Percentiles rank a stretch among this genome's conserved stretches.
Evolutionary conservation across 35 echinoderm and acorn worm species (phyloP).

Genomic region (Anneissia japonica): DNA sequence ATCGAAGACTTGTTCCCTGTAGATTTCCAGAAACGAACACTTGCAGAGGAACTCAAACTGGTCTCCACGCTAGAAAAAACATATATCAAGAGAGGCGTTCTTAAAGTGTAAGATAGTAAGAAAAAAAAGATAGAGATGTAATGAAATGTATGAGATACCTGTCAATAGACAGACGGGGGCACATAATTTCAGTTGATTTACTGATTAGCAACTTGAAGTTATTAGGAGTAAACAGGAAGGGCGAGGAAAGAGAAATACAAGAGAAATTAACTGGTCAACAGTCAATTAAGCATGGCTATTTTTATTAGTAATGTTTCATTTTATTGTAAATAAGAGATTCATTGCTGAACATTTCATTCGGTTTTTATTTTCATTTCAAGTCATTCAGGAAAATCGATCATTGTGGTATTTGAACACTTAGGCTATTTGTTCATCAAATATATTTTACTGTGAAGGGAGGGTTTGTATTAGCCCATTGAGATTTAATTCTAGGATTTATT

Average conservation of each 20-base stretch:
- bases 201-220: too few relatives aligned
- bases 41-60: constrained; percentile 70
- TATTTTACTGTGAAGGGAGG: background rate
- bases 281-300: too few relatives aligned
- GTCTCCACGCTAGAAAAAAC: constrained; percentile 79
- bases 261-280: too few relatives aligned
- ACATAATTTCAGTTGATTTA: too few relatives aligned
- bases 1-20: constrained; percentile 86
- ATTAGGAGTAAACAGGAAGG: too few relatives aligned
- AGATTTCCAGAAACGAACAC: constrained; percentile 92
- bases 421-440: background rate
- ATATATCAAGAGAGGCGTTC: too few relatives aligned
- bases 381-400: background rate
- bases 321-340: background rate
- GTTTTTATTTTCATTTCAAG: background rate
- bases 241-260: too few relatives aligned
- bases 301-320: background rate
- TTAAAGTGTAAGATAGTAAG: too few relatives aligned
- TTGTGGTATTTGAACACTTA: background rate
- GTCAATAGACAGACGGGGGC: too few relatives aligned
- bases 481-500: background rate
- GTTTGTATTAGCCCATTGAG: background rate
- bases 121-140: too few relatives aligned
- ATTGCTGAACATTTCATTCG: background rate
- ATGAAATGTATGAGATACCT: too few relatives aligned